Evolutionary conservation across 2,797 vertebrate species (phyloP), one percentile per base, ranked within the genome.

Genomic region (Aselliscus stoliczkanus): DNA sequence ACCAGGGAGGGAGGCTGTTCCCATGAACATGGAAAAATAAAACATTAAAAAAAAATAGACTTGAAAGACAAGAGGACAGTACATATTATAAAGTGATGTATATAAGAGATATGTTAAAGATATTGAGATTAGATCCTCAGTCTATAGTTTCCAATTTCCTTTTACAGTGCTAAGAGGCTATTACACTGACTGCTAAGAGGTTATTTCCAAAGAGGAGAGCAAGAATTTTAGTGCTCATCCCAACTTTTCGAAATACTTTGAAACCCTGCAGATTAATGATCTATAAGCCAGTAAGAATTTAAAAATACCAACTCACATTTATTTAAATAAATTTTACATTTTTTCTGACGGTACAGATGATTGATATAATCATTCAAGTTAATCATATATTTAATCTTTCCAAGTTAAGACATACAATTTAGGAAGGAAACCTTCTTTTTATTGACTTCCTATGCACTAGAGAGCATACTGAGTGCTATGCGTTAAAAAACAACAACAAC

Each of bases 251-350:
- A 96, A 88, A 88, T 62, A 73, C 29, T 81, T 85, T 34, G 12
- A 90, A 82, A 76, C 67, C 23, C 25, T 91, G 20, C 15, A 37
- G 56, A 44, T 58, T 79, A 85, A 88, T 73, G 62, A 86, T 50
- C 39, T 58, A 39, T 7, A 81, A 67, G 25, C 20, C 15, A 83
- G 5, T 50, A 42, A 64, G 13, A 93, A 92, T 20, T 83, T 87
- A 90, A 83, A 96, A 93, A 80, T 25, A 84, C 82, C 29, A 91
- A 88, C 62, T 88, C 60, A 72, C 4, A 34, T 92, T 93, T 95
- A 91, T 94, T 94, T 81, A 80, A 93, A 47, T 13, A 92, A 52
- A 18, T 60, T 93, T 90, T 39, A 25, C 27, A 87, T 92, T 64
- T 76, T 88, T 95, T 83, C 54, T 93, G 47, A 37, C 34, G 60